Evolutionary conservation across 1,140 invertebrate species (phyloP).

Genomic region (Heliconius melpomene): DNA sequence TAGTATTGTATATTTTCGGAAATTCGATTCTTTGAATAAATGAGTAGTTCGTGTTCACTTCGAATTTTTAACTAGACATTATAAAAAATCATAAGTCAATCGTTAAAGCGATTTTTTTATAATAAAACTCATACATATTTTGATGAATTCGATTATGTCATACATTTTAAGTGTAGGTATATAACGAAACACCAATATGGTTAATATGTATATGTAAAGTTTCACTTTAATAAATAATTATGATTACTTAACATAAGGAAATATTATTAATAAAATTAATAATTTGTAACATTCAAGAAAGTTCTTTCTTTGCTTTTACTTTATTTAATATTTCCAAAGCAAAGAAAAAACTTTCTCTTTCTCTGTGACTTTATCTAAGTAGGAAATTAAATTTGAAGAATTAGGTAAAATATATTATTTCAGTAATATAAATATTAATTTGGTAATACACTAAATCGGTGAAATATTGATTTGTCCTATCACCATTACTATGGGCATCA

Average conservation of each 20-base stretch:
- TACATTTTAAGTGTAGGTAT: not conserved
- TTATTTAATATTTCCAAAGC: too few relatives aligned
- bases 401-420: too few relatives aligned
- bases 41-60: too few relatives aligned
- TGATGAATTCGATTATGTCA: not conserved
- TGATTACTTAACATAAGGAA: slow-evolving; percentile 5
- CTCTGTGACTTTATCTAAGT: too few relatives aligned
- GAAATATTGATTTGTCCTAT: too few relatives aligned
- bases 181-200: not conserved
- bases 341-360: too few relatives aligned
- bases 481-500: too few relatives aligned
- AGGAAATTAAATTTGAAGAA: too few relatives aligned
- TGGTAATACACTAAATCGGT: too few relatives aligned
- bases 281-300: not conserved
- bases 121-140: not conserved
- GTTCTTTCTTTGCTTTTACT: not conserved
- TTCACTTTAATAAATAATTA: slow-evolving; percentile 10
- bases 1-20: too few relatives aligned
- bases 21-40: too few relatives aligned
- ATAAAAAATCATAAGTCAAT: not conserved
- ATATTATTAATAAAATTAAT: not conserved
- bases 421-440: too few relatives aligned
- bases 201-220: not conserved
- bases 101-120: not conserved
- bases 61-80: not conserved